Base-by-base conservation (phyloP, 2,113 vertebrate species). In the Formicarius rufipectus region DNA sequence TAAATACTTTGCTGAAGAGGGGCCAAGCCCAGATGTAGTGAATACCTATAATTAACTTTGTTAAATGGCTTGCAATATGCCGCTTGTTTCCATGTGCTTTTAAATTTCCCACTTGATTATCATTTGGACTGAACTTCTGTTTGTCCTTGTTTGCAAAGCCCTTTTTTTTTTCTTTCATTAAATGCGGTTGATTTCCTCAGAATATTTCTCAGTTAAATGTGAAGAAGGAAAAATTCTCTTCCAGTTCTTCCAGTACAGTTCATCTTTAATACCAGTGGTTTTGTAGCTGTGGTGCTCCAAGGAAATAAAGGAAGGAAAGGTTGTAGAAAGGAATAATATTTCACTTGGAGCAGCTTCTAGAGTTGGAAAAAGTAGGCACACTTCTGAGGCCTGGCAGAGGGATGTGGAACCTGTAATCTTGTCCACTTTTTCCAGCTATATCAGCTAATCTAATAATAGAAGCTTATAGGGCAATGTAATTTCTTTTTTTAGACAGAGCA, bases 401-500 rank as follows among this genome's bases (percentile, higher is more conserved):
- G 52, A 86, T 2, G 4, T 83, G 82, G 88, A 95, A 94, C 89
- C 73, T 81, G 64, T 78, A 92, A 75, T 92, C 84, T 60, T 63
- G 89, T 95, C 91, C 39, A 31, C 64, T 93, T 96, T 93, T 95
- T 95, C 95, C 96, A 90, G 39, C 83, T 90, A 4, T 84, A 95
- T 93, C 95, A 95, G 83, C 85, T 96, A 90, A 93, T 95, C 88
- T 96, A 90, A 89, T 89, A 92, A 90, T 90, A 95, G 81, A 90
- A 75, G 44, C 95, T 83, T 88, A 59, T n/a, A 69, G 30, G 27
- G 47, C 6, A 0, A 88, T 88, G 85, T 83, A 77, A 94, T 83
- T 90, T 81, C 95, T 95, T 77, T 94, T 95, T 93, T 96, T 92
- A 95, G 87, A 80, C 42, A 60, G 63, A 88, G 79, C 75, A 96